phyloP scores from a whole-genome alignment of 53 echinoderm and acorn worm species.

The Paelopatides confundens region DNA sequence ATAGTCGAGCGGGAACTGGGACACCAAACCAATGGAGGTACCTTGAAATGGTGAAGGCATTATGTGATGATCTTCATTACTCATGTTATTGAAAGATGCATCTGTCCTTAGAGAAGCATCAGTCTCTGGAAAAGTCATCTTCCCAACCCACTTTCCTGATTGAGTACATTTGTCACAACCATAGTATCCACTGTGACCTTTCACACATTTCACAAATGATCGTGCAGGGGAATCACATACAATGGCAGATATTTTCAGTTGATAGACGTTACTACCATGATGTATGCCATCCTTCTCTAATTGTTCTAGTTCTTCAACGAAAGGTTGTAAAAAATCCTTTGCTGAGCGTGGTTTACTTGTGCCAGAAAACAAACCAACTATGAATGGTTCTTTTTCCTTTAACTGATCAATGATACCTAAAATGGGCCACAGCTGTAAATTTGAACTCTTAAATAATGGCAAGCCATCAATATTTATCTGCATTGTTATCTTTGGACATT shows the following conservation, averaged over 20 bases:
- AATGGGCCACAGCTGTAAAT: conserved; percentile 64
- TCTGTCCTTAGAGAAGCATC: conserved; percentile 57
- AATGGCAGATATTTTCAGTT: conserved; percentile 54
- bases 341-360: conserved; percentile 22
- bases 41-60: conserved; percentile 50
- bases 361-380: conserved; percentile 53
- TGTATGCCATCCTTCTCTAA: conserved; percentile 47
- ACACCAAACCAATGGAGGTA: conserved; percentile 67
- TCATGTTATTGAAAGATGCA: conserved; percentile 63
- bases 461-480: conserved; percentile 69
- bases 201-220: conserved; percentile 67
- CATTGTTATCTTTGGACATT: background rate
- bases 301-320: conserved; percentile 11
- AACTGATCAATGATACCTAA: conserved; percentile 29
- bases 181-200: conserved; percentile 67
- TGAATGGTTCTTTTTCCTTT: conserved; percentile 19
- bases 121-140: conserved; percentile 66
- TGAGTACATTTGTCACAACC: conserved; percentile 78
- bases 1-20: conserved; percentile 67
- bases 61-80: conserved; percentile 63
- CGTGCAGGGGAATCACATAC: conserved; percentile 76
- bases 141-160: conserved; percentile 62
- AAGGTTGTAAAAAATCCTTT: conserved; percentile 21
- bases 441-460: conserved; percentile 52
- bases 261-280: conserved; percentile 49